Evolutionary conservation across 2,888 invertebrate species (phyloP).

Genomic region (Aelia acuminata): DNA sequence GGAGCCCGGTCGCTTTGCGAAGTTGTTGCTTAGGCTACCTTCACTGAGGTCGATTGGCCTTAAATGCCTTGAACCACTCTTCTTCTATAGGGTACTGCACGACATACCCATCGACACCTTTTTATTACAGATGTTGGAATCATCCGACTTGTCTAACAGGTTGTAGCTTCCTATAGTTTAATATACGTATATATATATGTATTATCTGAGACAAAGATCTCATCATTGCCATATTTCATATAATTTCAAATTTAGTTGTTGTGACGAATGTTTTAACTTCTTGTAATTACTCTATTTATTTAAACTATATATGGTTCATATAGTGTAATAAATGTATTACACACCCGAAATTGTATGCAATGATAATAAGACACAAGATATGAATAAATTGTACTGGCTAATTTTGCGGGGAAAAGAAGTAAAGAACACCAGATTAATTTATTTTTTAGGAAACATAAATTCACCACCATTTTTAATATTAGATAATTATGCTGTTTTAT

Average conservation of each 20-base stretch:
- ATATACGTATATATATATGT: too few species aligned
- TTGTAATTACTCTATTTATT: slow-evolving; percentile 35
- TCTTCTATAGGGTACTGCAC: slow-evolving; percentile 92
- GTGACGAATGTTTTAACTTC: not conserved
- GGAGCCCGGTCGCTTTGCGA: slow-evolving; percentile 96
- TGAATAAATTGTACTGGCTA: not conserved
- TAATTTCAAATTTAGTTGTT: slow-evolving; percentile 20
- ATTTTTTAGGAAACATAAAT: not conserved
- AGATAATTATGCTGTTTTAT: not conserved
- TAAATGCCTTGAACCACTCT: slow-evolving; percentile 94
- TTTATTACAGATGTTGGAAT: slow-evolving; percentile 85
- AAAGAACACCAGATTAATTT: not conserved
- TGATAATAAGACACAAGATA: not conserved
- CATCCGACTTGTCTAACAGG: slow-evolving; percentile 69
- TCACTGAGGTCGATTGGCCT: slow-evolving; percentile 92
- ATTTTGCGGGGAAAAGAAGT: not conserved
- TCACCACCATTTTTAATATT: not conserved
- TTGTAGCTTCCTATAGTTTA: slow-evolving; percentile 56
- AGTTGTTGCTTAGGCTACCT: slow-evolving; percentile 89
- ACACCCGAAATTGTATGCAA: not conserved
- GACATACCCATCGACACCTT: slow-evolving; percentile 89
- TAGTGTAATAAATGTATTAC: not conserved
- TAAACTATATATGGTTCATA: not conserved
- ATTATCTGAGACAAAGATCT: slow-evolving; percentile 46
- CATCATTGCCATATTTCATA: slow-evolving; percentile 46